phyloP scores from a whole-genome alignment of 2,113 vertebrate species.

The Ornithorhynchus anatinus region DNA sequence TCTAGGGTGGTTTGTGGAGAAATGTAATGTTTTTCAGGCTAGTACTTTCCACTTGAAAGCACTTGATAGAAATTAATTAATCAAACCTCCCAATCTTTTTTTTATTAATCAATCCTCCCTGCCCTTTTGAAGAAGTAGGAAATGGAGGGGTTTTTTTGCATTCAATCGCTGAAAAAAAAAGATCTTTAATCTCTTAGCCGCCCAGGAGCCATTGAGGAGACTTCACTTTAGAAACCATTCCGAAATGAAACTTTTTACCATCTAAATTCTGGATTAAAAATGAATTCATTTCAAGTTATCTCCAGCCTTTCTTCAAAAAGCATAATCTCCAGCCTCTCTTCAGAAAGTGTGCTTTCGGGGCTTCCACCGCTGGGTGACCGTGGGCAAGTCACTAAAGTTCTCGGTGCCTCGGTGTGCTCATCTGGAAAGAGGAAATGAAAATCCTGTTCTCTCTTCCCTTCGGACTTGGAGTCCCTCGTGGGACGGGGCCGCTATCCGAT shows the following conservation, averaged over 20 bases:
- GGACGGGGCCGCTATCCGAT: too few species aligned
- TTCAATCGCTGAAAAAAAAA: conserved; percentile 12
- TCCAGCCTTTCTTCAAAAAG: too few species aligned
- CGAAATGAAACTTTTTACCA: background rate
- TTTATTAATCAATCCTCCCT: too few species aligned
- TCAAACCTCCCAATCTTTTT: conserved; percentile 2
- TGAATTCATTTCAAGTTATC: too few species aligned
- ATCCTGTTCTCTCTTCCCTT: background rate
- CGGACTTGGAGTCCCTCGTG: too few species aligned
- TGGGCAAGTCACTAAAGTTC: background rate
- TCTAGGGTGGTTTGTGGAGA: background rate
- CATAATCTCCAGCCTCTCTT: too few species aligned
- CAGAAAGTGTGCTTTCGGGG: too few species aligned
- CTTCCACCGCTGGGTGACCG: background rate
- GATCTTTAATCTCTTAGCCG: conserved; percentile 18
- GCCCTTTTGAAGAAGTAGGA: conserved; percentile 13
- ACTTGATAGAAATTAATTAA: background rate
- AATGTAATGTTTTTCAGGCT: background rate
- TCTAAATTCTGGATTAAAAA: too few species aligned
- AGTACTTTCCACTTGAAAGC: background rate
- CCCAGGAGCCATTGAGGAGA: background rate
- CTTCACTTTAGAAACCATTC: background rate
- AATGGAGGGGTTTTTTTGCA: conserved; percentile 22
- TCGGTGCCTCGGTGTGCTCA: background rate
- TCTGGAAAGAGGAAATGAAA: background rate